Conservation (phyloP, 2,113 vertebrate species). For the Eira barbara region DNA sequence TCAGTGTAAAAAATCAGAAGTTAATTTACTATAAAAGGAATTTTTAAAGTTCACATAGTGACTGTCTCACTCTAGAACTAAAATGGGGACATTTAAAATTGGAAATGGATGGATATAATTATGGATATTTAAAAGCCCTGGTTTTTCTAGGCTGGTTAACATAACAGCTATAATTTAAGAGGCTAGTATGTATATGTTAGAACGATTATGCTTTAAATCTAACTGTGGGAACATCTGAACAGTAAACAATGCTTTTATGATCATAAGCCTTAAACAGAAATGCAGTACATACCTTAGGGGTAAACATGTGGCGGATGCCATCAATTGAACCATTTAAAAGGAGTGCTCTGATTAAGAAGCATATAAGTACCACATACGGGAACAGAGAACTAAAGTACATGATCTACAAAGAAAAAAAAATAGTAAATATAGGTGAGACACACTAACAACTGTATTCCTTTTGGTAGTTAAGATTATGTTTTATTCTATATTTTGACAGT, state of each 20-base stretch:
- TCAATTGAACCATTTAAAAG: slow-evolving; percentile 94
- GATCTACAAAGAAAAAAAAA: slow-evolving; percentile 86
- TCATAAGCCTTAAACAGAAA: not conserved
- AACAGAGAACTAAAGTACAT: slow-evolving; percentile 99
- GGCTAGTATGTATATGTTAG: not conserved
- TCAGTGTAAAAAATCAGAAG: not conserved
- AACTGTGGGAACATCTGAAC: not conserved
- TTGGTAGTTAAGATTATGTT: not conserved
- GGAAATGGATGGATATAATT: not conserved
- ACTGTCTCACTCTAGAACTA: not conserved
- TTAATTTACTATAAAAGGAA: not conserved
- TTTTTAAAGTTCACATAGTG: not conserved
- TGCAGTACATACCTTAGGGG: slow-evolving; percentile 90
- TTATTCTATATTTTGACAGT: not conserved
- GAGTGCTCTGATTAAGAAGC: slow-evolving; percentile 93
- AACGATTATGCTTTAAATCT: not conserved
- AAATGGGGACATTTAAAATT: not conserved
- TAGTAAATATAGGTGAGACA: not conserved
- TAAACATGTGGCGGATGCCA: slow-evolving; percentile 97
- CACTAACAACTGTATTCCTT: not conserved
- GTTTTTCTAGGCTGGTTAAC: not conserved
- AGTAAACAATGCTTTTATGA: not conserved
- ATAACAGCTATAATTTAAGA: slow-evolving; percentile 28
- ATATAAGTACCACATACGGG: slow-evolving; percentile 94
- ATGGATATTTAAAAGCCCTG: not conserved